Evolutionary conservation across 2,113 vertebrate species (phyloP).

Genomic region (Gallinago paraguaiae): DNA sequence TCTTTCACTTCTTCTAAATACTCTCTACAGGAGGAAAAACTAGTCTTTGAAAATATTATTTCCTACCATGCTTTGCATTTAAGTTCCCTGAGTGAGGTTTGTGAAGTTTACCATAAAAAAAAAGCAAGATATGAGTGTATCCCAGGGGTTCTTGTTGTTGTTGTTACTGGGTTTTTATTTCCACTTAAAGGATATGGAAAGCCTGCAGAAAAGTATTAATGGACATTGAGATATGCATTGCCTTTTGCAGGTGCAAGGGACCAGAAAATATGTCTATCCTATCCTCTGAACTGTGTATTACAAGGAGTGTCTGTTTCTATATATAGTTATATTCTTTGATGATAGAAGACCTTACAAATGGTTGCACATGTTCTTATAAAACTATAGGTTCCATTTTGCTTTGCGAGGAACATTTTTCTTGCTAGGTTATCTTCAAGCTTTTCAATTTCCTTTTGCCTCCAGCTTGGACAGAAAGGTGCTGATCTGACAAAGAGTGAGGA

Average conservation of each 20-base stretch:
- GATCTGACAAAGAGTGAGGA: background rate
- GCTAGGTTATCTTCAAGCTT: background rate
- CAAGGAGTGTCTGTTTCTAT: background rate
- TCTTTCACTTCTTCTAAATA: background rate
- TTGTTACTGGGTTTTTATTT: background rate
- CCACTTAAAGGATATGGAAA: background rate
- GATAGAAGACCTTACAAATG: background rate
- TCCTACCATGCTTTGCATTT: background rate
- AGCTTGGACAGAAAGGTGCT: background rate
- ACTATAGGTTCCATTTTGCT: background rate
- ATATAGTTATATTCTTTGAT: background rate
- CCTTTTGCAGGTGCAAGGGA: background rate
- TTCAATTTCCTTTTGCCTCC: background rate
- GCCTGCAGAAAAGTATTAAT: background rate
- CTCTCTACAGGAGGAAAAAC: background rate
- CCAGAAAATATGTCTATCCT: background rate
- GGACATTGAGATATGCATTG: background rate
- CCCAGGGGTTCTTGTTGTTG: rapidly evolving
- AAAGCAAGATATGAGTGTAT: background rate
- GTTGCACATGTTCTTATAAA: background rate
- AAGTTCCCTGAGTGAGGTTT: background rate
- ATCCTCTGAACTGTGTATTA: background rate
- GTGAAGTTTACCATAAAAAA: background rate
- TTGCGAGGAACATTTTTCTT: background rate
- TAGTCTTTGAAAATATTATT: background rate